These are phyloP conservation scores for Engystomops pustulosus DNA, from an alignment of 2,113 vertebrate genomes.

Conservation along the genomic window DNA sequence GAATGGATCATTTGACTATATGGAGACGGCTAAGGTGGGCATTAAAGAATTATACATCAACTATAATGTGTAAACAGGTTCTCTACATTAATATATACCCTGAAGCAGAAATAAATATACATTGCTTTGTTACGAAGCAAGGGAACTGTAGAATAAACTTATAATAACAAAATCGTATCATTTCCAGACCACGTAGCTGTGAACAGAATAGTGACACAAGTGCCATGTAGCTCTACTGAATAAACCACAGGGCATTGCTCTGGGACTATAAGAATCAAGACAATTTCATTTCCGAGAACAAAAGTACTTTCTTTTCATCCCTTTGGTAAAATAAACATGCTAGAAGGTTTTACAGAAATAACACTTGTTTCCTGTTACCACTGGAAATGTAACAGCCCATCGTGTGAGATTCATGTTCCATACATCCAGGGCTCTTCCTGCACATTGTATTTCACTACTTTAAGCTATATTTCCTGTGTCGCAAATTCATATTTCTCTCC, in stretches of 20 bases:
- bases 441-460: constrained; percentile 38
- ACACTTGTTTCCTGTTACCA: constrained; percentile 27
- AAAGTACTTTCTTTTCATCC: constrained; percentile 13
- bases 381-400: constrained; percentile 1
- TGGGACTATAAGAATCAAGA: constrained; percentile 21
- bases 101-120: not conserved
- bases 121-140: not conserved
- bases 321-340: constrained; percentile 40
- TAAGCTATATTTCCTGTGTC: constrained; percentile 41
- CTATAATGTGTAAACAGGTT: not conserved
- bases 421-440: constrained; percentile 24
- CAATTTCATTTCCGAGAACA: constrained; percentile 20
- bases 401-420: constrained; percentile 42
- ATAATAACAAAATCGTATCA: not conserved
- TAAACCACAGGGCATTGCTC: not conserved
- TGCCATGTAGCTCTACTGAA: not conserved
- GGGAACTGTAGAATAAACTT: not conserved
- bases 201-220: not conserved
- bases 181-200: not conserved
- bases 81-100: not conserved
- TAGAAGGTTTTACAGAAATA: constrained; percentile 33
- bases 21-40: no score
- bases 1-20: no score
- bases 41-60: not conserved
- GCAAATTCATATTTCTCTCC: constrained; percentile 45